Conservation (phyloP, 2,113 vertebrate species). For the Diglossa brunneiventris region DNA sequence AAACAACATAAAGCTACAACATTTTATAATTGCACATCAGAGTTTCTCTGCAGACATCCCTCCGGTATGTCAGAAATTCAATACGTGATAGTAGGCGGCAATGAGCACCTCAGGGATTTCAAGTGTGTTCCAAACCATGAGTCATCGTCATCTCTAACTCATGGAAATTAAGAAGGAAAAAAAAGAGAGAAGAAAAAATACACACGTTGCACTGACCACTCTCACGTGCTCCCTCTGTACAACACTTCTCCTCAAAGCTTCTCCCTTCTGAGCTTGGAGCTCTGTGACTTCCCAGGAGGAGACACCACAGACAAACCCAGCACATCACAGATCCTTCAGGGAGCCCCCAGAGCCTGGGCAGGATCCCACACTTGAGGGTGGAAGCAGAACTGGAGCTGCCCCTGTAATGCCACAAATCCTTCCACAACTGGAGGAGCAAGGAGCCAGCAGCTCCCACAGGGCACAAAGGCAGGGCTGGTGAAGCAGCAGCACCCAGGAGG, state of each 20-base stretch:
- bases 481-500: background rate
- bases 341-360: rapidly evolving
- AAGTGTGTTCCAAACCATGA: slow-evolving; percentile 55
- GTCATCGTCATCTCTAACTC: slow-evolving; percentile 44
- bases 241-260: background rate
- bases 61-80: slow-evolving; percentile 61
- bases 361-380: rapidly evolving
- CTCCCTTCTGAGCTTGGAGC: background rate
- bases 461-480: background rate
- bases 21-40: slow-evolving; percentile 46
- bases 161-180: slow-evolving; percentile 18
- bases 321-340: background rate
- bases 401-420: background rate
- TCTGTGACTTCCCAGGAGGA: rapidly evolving
- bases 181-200: background rate
- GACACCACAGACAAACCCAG: background rate
- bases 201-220: background rate
- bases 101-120: slow-evolving; percentile 60
- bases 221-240: background rate
- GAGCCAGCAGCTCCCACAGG: background rate
- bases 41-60: slow-evolving; percentile 60
- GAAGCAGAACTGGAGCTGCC: background rate
- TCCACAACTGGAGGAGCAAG: background rate
- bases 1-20: slow-evolving; percentile 36
- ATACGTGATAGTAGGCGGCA: slow-evolving; percentile 58